Evolutionary conservation across 2,888 invertebrate genomes (phyloP).

Genomic region (Vanessa cardui): DNA sequence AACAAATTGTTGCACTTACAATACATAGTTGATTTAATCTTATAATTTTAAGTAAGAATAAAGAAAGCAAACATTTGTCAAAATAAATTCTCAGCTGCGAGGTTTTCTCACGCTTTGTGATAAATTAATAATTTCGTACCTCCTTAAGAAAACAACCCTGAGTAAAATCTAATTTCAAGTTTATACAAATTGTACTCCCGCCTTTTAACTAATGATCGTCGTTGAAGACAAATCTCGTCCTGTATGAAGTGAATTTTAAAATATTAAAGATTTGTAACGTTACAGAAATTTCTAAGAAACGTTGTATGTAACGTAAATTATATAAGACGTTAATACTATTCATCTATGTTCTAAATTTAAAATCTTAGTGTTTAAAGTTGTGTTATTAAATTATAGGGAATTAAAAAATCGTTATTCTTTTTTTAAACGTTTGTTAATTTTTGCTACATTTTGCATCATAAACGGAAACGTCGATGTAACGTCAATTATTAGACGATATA

Average conservation of each 20-base stretch:
- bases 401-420: too few species aligned
- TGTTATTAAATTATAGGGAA: too few species aligned
- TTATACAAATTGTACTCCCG: conserved; percentile 39
- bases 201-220: conserved; percentile 41
- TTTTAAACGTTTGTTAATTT: too few species aligned
- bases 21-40: too few species aligned
- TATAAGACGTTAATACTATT: too few species aligned
- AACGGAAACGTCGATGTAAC: too few species aligned
- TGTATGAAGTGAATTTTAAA: conserved; percentile 32
- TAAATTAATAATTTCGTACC: conserved; percentile 41
- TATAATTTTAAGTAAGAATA: conserved; percentile 4
- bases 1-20: too few species aligned
- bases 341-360: too few species aligned
- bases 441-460: too few species aligned
- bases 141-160: conserved; percentile 39
- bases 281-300: not conserved
- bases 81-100: conserved; percentile 36
- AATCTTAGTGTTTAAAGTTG: too few species aligned
- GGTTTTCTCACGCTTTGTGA: conserved; percentile 39
- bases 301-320: too few species aligned
- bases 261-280: conserved; percentile 21
- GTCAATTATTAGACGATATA: too few species aligned
- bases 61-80: conserved; percentile 29
- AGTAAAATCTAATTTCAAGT: conserved; percentile 40
- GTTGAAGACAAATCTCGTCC: conserved; percentile 35